Conservation (phyloP, 2,797 vertebrate species). For the Chiroxiphia lanceolata region DNA sequence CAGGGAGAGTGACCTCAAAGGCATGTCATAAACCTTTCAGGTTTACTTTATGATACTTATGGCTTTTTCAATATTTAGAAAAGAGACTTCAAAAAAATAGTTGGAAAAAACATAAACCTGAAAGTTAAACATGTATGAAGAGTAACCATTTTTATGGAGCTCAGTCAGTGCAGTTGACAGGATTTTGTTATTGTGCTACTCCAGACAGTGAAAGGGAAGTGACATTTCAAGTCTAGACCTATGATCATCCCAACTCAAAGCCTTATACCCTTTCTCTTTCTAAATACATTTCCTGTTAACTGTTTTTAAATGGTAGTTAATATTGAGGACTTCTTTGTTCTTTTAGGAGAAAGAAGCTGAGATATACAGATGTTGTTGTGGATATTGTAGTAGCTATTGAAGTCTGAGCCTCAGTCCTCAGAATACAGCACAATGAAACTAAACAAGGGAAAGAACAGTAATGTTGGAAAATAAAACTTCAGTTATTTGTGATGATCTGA, state of each 20-base stretch:
- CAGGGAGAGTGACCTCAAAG: background rate
- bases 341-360: background rate
- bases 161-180: background rate
- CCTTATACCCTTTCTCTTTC: background rate
- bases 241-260: too few relatives aligned
- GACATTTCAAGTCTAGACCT: background rate
- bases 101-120: background rate
- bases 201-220: background rate
- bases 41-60: background rate
- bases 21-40: background rate
- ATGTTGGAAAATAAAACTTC: background rate
- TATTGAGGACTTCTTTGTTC: background rate
- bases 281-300: background rate
- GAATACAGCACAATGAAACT: background rate
- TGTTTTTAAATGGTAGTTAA: background rate
- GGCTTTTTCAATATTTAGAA: background rate
- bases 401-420: background rate
- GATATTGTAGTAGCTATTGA: background rate
- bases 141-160: background rate
- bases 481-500: background rate
- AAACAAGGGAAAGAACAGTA: background rate
- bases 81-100: accelerated
- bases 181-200: background rate
- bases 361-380: background rate
- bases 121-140: background rate